Conservation (phyloP, 2,888 invertebrate genomes). For the Parascotia fuliginaria region DNA sequence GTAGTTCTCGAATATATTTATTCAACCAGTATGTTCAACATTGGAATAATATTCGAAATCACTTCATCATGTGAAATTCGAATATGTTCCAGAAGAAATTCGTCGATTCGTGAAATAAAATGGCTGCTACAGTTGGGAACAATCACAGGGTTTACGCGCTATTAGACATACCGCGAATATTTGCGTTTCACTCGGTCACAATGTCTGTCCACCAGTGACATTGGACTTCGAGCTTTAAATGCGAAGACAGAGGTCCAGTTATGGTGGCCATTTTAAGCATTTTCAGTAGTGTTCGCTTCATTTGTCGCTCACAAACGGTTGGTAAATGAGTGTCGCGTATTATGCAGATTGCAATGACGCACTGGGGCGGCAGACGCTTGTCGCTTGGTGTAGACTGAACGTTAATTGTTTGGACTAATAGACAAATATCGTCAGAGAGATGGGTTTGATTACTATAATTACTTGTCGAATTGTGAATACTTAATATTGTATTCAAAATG, state of each 20-base stretch:
- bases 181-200: constrained; percentile 55
- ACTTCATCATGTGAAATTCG: constrained; percentile 23
- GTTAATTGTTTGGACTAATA: constrained; percentile 68
- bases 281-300: constrained; percentile 67
- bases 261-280: constrained; percentile 56
- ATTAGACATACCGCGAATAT: constrained; percentile 66
- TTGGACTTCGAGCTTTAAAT: constrained; percentile 25
- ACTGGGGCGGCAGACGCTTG: constrained; percentile 49
- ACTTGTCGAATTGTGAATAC: not conserved
- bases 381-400: constrained; percentile 20
- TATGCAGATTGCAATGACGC: constrained; percentile 74
- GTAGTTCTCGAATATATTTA: no score
- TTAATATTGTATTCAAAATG: no score
- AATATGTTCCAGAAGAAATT: constrained; percentile 40
- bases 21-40: not conserved
- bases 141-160: constrained; percentile 71
- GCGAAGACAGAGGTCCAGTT: constrained; percentile 43
- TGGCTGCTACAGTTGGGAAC: constrained; percentile 55
- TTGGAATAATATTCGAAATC: constrained; percentile 11
- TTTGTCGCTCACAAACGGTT: constrained; percentile 74
- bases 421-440: constrained; percentile 45
- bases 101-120: constrained; percentile 59
- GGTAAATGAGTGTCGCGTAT: constrained; percentile 73
- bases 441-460: not conserved
- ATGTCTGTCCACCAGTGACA: constrained; percentile 44